Conservation (phyloP, 2,888 invertebrate genomes). For the Belgica antarctica region DNA sequence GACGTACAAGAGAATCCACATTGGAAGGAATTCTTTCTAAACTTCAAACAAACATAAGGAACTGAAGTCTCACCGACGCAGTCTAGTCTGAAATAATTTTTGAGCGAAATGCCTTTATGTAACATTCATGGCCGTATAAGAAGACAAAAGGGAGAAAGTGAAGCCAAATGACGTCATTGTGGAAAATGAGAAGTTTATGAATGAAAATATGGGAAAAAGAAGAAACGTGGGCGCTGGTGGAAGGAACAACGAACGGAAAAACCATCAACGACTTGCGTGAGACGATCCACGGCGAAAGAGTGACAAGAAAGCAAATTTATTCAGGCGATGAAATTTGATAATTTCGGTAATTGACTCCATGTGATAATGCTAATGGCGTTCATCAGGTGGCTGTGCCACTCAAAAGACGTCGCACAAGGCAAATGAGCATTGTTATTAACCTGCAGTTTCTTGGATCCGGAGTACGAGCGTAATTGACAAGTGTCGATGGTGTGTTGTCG, state of each 20-base stretch:
- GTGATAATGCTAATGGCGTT: not conserved
- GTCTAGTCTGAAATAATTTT: too few species aligned
- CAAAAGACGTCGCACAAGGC: not conserved
- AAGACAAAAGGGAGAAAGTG: not conserved
- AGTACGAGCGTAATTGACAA: constrained; percentile 77
- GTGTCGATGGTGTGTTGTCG: constrained; percentile 90
- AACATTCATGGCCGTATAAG: not conserved
- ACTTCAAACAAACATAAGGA: not conserved
- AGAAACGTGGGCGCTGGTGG: constrained; percentile 2
- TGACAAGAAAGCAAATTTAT: constrained; percentile 20
- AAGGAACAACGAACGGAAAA: not conserved
- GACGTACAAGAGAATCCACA: too few species aligned
- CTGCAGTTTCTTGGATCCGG: constrained; percentile 57
- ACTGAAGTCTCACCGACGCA: too few species aligned
- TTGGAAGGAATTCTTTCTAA: too few species aligned
- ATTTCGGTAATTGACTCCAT: not conserved
- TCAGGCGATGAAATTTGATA: constrained; percentile 20
- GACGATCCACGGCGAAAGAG: not conserved
- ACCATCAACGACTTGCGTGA: not conserved
- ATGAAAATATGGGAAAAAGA: not conserved
- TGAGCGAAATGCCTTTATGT: too few species aligned
- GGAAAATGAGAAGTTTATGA: constrained; percentile 13
- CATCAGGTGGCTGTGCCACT: constrained; percentile 5
- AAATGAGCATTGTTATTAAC: constrained; percentile 51
- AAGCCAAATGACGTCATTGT: constrained; percentile 21